Base-by-base conservation (phyloP, 2,797 vertebrate genomes). In the Trachurus trachurus region DNA sequence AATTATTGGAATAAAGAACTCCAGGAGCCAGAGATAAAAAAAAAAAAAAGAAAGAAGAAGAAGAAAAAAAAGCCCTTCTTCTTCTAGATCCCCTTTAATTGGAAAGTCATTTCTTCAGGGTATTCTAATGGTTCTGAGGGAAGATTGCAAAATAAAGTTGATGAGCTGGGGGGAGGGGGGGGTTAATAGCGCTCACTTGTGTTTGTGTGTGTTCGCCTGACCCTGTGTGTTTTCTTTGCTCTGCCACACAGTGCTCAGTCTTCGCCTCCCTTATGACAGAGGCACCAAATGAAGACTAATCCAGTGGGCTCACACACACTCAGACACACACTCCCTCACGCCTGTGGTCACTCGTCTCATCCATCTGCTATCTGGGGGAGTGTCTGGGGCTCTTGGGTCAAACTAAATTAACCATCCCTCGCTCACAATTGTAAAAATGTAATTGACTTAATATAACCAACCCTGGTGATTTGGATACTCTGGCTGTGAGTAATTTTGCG, bases 101-200 rank as follows among this genome's bases (percentile, higher is more conserved):
- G 97, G 97, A 99, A 99, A 99, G 97, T 98, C 98, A 99, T 98
- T 99, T 98, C 98, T 99, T 99, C 96, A 96, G 98, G 98, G 98
- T 98, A 99, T 99, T 98, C 97, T 98, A 99, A 99, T 99, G 97
- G 96, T 98, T 98, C 96, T 96, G 94, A 96, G 96, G 96, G 96
- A 98, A 98, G 97, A 99, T 98, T 98, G 97, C 97, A 97, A 97
- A 99, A 97, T 97, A 97, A 97, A 98, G 97, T 98, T 99, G 98
- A 98, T 97, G 96, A 95, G 97, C 96, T 98, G 95, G 95, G 95
- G 96, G 96, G 96, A 95, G 96, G 96, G 96, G 96, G 96, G 95
- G 97, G 96, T 97, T 99, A 98, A 99, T 98, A 97, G 97, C 95
- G 95, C 96, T 93, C 95, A 95, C 95, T 95, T 88, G 88, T 92